Evolutionary conservation across 1,140 invertebrate species (phyloP).

Genomic region (Drosophila kanapiae): DNA sequence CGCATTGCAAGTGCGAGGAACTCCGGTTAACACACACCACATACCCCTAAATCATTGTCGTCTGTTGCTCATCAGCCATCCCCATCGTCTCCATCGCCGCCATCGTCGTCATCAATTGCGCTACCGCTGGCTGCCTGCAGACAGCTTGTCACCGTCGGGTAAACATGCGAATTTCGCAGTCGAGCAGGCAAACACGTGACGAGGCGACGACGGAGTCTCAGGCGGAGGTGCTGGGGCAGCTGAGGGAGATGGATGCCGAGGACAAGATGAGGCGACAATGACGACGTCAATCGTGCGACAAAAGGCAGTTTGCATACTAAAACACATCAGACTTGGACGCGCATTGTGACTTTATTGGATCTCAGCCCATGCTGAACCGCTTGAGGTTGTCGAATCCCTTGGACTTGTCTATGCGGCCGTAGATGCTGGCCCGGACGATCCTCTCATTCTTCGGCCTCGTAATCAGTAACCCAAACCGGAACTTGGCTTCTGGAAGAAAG

Average conservation of each 20-base stretch:
- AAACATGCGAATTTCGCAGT: slow-evolving; percentile 83
- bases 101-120: slow-evolving; percentile 80
- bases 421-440: slow-evolving; percentile 51
- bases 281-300: slow-evolving; percentile 77
- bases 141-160: slow-evolving; percentile 82
- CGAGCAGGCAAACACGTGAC: slow-evolving; percentile 82
- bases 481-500: slow-evolving; percentile 72
- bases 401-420: slow-evolving; percentile 75
- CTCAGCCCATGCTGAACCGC: slow-evolving; percentile 74
- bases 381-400: slow-evolving; percentile 83
- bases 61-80: slow-evolving; percentile 69
- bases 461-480: slow-evolving; percentile 43
- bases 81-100: slow-evolving; percentile 46
- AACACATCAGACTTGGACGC: slow-evolving; percentile 44
- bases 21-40: slow-evolving; percentile 35
- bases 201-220: slow-evolving; percentile 33
- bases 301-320: slow-evolving; percentile 77
- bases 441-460: slow-evolving; percentile 28
- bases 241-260: slow-evolving; percentile 23
- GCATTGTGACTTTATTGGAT: slow-evolving; percentile 31
- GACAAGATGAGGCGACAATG: slow-evolving; percentile 67
- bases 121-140: slow-evolving; percentile 69
- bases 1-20: slow-evolving; percentile 11
- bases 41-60: slow-evolving; percentile 78
- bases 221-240: slow-evolving; percentile 14